These are phyloP conservation scores for Pluvialis apricaria DNA, from an alignment of 2,113 vertebrate species.

Conservation along the genomic window DNA sequence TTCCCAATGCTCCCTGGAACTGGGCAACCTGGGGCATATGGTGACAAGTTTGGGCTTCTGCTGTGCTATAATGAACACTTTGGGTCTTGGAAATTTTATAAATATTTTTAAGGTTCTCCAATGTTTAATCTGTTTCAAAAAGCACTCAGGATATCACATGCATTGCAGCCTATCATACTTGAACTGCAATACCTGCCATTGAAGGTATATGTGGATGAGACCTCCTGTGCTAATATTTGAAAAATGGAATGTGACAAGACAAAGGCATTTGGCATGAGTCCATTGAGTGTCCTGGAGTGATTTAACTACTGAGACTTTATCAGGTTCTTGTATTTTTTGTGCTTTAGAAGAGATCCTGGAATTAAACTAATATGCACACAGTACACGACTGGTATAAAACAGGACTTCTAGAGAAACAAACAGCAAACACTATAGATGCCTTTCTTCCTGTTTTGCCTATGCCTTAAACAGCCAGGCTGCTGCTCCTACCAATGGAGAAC, in stretches of 20 bases:
- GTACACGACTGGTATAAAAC: neutral
- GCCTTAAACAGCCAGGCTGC: neutral
- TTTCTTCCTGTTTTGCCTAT: neutral
- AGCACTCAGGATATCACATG: neutral
- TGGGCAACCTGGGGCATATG: neutral
- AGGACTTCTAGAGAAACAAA: neutral
- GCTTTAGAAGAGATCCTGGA: neutral
- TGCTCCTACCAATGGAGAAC: neutral
- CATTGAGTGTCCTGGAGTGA: neutral
- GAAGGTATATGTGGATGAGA: neutral
- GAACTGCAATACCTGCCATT: neutral
- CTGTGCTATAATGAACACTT: neutral
- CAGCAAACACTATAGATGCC: neutral
- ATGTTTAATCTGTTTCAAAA: neutral
- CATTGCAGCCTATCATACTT: neutral
- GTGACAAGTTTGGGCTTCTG: neutral
- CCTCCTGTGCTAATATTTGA: neutral
- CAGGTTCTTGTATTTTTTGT: neutral
- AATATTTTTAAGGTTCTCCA: neutral
- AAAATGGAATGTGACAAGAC: neutral
- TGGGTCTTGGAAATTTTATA: neutral
- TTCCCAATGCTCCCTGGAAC: neutral
- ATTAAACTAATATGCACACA: neutral
- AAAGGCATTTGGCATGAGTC: neutral
- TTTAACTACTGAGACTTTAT: neutral